phyloP scores from a whole-genome alignment of 2,797 vertebrate species.

The Zonotrichia albicollis region DNA sequence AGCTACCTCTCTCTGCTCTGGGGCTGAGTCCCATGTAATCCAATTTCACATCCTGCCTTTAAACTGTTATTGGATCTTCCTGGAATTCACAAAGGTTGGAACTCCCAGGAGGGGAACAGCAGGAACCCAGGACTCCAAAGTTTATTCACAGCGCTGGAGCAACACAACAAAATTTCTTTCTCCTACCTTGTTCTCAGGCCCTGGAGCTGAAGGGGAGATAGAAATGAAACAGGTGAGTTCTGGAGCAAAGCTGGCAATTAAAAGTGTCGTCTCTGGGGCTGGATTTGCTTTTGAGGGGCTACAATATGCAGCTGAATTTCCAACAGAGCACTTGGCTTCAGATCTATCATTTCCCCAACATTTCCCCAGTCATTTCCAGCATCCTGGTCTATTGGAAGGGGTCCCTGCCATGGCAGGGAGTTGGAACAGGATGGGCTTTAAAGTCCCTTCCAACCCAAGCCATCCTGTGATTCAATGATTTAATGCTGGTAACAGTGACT shows the following conservation, averaged over 20 bases:
- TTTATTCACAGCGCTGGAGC: neutral
- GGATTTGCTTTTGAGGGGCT: neutral
- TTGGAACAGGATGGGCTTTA: neutral
- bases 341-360: fast-evolving
- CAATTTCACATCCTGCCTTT: constrained; percentile 55
- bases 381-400: neutral
- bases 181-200: too few species aligned
- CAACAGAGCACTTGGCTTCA: neutral
- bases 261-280: neutral
- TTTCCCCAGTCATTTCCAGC: too few species aligned
- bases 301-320: neutral
- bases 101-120: neutral
- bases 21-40: constrained; percentile 27
- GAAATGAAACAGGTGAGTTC: neutral
- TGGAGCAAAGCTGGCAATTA: neutral
- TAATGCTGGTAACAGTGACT: neutral
- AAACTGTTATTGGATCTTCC: constrained; percentile 36
- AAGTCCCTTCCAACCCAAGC: neutral
- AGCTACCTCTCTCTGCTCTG: neutral
- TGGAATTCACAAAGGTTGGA: constrained; percentile 8
- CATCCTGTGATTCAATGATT: neutral
- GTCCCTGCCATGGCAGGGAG: neutral
- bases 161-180: neutral
- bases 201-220: too few species aligned
- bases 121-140: neutral